These are phyloP conservation scores for Molanna angustata DNA, from an alignment of 2,888 invertebrate genomes.

Conservation along the genomic window DNA sequence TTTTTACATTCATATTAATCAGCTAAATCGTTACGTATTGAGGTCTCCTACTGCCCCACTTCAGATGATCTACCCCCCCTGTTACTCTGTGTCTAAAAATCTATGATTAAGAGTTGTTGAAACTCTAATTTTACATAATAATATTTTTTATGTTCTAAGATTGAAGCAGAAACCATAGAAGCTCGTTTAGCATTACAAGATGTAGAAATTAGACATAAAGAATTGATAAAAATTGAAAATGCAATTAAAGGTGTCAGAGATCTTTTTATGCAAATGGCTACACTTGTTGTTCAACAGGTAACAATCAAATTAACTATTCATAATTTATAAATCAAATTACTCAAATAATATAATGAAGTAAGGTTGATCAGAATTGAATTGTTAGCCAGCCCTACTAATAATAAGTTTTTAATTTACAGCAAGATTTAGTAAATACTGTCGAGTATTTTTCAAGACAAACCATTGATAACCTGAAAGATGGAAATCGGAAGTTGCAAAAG, in stretches of 20 bases:
- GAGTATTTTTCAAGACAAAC: constrained; percentile 65
- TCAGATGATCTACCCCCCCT: too few relatives aligned
- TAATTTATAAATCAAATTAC: too few relatives aligned
- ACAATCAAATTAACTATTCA: constrained; percentile 20
- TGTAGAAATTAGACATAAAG: constrained; percentile 78
- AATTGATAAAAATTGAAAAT: constrained; percentile 77
- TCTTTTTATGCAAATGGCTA: constrained; percentile 81
- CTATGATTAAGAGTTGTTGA: too few relatives aligned
- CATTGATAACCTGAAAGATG: constrained; percentile 56
- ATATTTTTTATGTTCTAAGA: constrained; percentile 45
- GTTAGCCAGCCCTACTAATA: too few relatives aligned
- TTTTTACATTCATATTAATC: too few relatives aligned
- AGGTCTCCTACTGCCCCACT: too few relatives aligned
- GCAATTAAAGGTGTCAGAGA: constrained; percentile 75
- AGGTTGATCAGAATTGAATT: too few relatives aligned
- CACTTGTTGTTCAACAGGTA: constrained; percentile 74
- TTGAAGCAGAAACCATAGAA: constrained; percentile 75
- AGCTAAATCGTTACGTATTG: not conserved
- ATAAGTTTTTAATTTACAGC: constrained; percentile 54
- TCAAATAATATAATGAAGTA: too few relatives aligned
- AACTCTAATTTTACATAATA: too few relatives aligned
- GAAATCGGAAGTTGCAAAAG: constrained; percentile 53
- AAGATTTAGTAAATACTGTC: constrained; percentile 63
- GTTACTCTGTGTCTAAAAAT: too few relatives aligned
- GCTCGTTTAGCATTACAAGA: constrained; percentile 74